Base-by-base conservation (phyloP, 2,797 vertebrate species). In the Phalloptychus januarius region DNA sequence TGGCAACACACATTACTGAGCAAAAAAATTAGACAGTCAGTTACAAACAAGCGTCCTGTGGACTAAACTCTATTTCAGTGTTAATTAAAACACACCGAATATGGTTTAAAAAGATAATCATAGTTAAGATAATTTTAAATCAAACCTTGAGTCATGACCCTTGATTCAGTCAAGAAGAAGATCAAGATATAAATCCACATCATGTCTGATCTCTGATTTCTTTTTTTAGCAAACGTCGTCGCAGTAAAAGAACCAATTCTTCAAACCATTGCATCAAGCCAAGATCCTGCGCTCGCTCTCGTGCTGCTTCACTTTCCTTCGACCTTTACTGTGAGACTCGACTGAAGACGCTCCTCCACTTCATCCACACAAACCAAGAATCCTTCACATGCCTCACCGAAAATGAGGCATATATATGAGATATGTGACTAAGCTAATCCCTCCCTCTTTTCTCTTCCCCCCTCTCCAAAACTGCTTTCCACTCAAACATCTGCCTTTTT, bases 141-240 rank as follows among this genome's bases (percentile, higher is more conserved):
- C 94, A 89, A 83, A 95, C 95, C 95, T 95, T 8, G 1, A 2
- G 80, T 7, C 13, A 0, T 0, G 78, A 78, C 83, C 90, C 81
- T 76, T 13, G 83, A 75, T 74, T 79, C 77, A 58, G 84, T 78
- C 3, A 83, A 86, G 76, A 83, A 85, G 77, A 83, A 6, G 1
- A 90, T 5, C 0, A 46, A 28, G 1, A 63, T 80, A 72, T 80
- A 85, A 71, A 92, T 86, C 88, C 88, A 86, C 76, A 77, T 79
- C 15, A 56, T 74, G 65, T 75, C 25, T 85, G 82, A 82, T 88
- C 63, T 76, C 25, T 48, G 75, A 72, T 65, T 42, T 78, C 75
- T 75, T 31, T 84, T 71, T 20, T 80, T 76, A 33, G 67, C 74
- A 33, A 85, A 82, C 12, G n/a, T 67, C 2, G 23, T 40, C 69